These are phyloP conservation scores for Guaruba guarouba DNA, from an alignment of 2,113 vertebrate species.

Conservation along the genomic window DNA sequence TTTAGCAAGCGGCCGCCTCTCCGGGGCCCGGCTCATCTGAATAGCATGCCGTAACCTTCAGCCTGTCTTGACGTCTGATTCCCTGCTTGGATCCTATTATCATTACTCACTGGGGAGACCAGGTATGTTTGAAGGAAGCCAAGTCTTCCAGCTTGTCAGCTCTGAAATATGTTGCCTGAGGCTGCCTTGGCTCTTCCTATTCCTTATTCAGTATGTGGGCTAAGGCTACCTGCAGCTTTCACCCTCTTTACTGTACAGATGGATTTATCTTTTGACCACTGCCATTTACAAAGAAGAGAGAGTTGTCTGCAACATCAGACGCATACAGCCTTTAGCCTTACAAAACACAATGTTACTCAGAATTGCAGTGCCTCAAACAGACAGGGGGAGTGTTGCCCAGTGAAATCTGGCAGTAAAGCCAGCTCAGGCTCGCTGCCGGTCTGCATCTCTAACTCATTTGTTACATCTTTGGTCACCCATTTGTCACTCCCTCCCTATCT, in stretches of 20 bases:
- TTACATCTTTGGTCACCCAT: neutral
- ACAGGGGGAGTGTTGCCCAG: neutral
- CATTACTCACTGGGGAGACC: constrained; percentile 21
- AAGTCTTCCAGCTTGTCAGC: constrained; percentile 28
- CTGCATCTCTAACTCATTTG: neutral
- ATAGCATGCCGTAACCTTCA: neutral
- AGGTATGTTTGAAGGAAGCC: constrained; percentile 22
- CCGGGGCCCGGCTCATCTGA: fast-evolving
- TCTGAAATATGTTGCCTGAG: constrained; percentile 30
- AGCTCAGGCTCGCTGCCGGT: neutral
- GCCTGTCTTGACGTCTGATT: constrained; percentile 6
- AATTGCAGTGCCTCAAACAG: neutral
- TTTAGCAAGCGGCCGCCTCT: neutral
- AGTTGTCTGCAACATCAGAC: neutral
- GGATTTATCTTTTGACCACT: neutral
- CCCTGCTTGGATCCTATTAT: constrained; percentile 4
- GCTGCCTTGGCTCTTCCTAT: constrained; percentile 11
- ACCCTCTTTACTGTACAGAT: neutral
- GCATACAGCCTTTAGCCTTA: neutral
- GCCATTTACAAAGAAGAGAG: neutral
- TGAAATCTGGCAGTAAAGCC: neutral
- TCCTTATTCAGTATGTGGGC: neutral
- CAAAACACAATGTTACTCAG: fast-evolving
- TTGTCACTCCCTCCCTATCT: neutral
- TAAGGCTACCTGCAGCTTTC: neutral